Evolutionary conservation across 2,113 vertebrate species (phyloP).

Genomic region (Tupaia chinensis): DNA sequence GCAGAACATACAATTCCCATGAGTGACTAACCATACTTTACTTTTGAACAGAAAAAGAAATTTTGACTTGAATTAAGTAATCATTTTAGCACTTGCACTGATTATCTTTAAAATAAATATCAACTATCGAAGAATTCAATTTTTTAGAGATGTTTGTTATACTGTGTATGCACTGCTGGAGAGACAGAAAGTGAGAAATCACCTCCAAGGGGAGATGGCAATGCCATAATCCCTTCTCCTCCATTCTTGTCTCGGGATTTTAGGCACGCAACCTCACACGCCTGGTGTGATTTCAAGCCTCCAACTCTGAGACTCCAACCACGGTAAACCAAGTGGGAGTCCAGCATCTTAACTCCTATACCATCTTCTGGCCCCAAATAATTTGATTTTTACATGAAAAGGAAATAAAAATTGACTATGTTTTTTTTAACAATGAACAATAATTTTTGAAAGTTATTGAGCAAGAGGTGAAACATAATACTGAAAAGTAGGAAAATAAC

Average conservation of each 20-base stretch:
- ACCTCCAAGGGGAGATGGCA: no score
- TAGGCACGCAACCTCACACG: no score
- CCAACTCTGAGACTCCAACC: no score
- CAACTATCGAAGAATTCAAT: neutral
- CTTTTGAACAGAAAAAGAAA: neutral
- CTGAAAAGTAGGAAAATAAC: neutral
- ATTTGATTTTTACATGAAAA: neutral
- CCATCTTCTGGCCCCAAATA: no score
- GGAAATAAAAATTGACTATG: neutral
- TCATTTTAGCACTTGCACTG: neutral
- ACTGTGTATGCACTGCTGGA: no score
- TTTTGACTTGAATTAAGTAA: neutral
- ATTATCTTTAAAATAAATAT: neutral
- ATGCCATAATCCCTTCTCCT: no score
- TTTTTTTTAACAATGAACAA: neutral
- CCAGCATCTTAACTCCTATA: no score
- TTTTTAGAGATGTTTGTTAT: neutral
- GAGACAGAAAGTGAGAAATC: no score
- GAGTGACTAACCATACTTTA: neutral
- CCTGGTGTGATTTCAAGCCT: no score
- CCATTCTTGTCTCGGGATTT: no score
- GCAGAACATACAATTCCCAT: neutral
- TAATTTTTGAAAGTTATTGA: neutral
- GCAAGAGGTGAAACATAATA: neutral
- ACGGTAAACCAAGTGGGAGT: no score